These are phyloP conservation scores for Callorhinus ursinus DNA, from an alignment of 2,113 vertebrate species.

Conservation along the genomic window DNA sequence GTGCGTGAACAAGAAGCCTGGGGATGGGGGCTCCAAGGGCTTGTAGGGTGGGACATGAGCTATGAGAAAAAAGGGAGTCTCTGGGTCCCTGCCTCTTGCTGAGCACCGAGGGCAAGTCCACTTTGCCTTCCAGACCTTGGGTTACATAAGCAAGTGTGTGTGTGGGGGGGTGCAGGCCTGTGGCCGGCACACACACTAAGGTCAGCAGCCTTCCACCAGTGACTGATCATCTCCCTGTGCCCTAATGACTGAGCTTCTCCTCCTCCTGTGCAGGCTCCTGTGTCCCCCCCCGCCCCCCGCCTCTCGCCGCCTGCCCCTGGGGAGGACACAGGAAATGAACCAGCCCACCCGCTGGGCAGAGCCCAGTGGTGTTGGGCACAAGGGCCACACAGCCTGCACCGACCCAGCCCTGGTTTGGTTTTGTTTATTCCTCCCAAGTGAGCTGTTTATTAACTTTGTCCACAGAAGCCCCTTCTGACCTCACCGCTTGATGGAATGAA, in stretches of 20 bases:
- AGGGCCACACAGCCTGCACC: background rate
- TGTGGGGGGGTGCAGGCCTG: background rate
- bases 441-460: slow-evolving; percentile 67
- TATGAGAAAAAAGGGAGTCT: background rate
- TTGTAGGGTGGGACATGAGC: background rate
- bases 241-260: background rate
- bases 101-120: background rate
- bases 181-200: background rate
- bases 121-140: background rate
- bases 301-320: background rate
- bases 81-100: background rate
- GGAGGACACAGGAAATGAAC: slow-evolving; percentile 53
- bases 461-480: slow-evolving; percentile 27
- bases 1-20: background rate
- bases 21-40: background rate
- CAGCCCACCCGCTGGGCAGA: background rate
- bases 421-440: slow-evolving; percentile 58
- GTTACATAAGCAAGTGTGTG: slow-evolving; percentile 7
- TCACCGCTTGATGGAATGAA: background rate
- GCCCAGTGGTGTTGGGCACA: background rate
- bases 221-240: background rate
- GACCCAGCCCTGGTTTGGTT: background rate
- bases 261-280: background rate
- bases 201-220: slow-evolving; percentile 5
- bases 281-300: background rate